These are phyloP conservation scores for Camelus bactrianus DNA, from an alignment of 2,113 vertebrate genomes.

Conservation along the genomic window DNA sequence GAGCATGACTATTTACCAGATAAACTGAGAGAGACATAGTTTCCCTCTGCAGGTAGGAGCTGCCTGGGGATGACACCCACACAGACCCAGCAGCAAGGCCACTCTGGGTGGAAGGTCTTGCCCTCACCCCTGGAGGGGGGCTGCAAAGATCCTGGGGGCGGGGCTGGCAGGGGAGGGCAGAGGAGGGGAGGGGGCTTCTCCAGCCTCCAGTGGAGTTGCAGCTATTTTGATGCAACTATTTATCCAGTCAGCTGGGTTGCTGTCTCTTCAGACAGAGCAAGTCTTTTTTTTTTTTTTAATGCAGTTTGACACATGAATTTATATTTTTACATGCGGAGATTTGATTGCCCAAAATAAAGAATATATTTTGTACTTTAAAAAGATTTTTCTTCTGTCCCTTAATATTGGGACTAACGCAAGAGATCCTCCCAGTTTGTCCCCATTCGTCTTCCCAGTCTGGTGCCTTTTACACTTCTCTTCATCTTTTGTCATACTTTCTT, in stretches of 20 bases:
- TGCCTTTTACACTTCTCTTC: not conserved
- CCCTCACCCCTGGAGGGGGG: not conserved
- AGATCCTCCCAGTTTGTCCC: not conserved
- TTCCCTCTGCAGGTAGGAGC: fast-evolving
- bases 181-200: fast-evolving
- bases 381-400: not conserved
- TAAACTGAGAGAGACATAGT: fast-evolving
- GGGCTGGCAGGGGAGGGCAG: too few species aligned
- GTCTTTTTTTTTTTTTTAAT: not conserved
- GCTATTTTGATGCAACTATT: too few species aligned
- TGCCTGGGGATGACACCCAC: fast-evolving
- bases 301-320: not conserved
- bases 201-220: too few species aligned
- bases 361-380: not conserved
- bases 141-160: fast-evolving
- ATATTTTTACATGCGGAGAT: not conserved
- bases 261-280: not conserved
- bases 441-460: not conserved
- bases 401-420: not conserved
- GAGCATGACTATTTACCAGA: not conserved
- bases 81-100: fast-evolving
- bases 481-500: slow-evolving; percentile 21
- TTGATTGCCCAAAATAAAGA: not conserved
- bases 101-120: fast-evolving
- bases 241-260: not conserved